Conservation (phyloP, 2,797 vertebrate genomes). For the Sebastes trivittatus region DNA sequence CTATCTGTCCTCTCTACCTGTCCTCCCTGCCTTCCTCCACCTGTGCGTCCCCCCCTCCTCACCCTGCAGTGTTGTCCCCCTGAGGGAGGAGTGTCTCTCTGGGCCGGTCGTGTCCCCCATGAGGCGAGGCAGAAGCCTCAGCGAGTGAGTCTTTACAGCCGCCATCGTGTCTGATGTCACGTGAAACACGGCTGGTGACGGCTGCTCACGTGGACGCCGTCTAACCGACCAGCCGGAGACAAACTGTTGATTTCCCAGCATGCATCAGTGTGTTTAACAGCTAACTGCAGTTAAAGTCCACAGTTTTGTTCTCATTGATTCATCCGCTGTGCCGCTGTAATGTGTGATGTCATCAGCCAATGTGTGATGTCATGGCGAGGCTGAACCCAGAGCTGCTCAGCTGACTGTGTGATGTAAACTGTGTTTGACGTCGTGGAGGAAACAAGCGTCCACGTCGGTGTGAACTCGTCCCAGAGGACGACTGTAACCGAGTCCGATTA, state of each 20-base stretch:
- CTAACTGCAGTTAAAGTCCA: neutral
- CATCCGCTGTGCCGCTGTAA: neutral
- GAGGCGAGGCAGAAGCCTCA: conserved; percentile 77
- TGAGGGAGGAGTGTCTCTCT: conserved; percentile 68
- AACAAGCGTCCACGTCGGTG: neutral
- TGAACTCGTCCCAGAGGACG: neutral
- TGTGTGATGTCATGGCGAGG: neutral
- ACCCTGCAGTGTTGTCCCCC: conserved; percentile 44
- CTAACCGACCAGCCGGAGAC: neutral
- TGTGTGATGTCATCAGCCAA: neutral
- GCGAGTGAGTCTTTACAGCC: conserved; percentile 76
- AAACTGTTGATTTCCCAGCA: conserved; percentile 9
- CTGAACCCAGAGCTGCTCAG: neutral
- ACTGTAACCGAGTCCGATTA: neutral
- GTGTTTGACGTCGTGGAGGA: neutral
- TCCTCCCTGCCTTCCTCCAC: neutral
- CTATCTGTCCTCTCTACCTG: no score
- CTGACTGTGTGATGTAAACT: neutral
- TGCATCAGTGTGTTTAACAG: neutral
- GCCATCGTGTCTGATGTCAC: neutral
- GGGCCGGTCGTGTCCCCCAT: conserved; percentile 66
- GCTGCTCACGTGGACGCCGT: neutral
- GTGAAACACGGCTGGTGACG: no score
- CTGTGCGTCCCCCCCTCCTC: neutral
- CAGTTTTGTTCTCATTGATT: neutral